Evolutionary conservation across 64 coral and sea anemone genomes (phyloP).

Genomic region (Dendronephthya gigantea): DNA sequence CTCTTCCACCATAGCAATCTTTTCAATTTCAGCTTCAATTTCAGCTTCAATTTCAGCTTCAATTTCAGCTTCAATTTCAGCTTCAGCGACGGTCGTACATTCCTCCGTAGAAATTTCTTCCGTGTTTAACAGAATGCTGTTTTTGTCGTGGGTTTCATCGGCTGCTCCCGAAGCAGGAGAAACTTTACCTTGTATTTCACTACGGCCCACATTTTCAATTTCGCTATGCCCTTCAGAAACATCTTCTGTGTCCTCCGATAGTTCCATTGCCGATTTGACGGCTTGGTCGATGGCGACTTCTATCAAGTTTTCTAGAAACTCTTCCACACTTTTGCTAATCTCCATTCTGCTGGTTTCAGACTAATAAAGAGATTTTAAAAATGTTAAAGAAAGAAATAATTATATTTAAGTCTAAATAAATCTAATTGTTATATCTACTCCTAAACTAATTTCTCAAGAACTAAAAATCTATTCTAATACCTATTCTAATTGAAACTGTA

Average conservation of each 20-base stretch:
- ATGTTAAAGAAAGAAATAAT: background rate
- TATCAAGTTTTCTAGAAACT: background rate
- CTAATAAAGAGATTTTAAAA: background rate
- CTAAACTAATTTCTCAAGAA: too few species aligned
- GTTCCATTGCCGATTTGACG: background rate
- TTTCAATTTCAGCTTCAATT: too few species aligned
- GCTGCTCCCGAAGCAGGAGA: background rate
- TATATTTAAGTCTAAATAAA: background rate
- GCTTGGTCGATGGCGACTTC: background rate
- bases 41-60: too few species aligned
- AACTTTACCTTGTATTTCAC: background rate
- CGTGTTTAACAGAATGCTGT: too few species aligned
- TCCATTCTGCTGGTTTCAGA: background rate
- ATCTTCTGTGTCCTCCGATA: background rate
- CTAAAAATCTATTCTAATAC: too few species aligned
- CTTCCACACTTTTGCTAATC: background rate
- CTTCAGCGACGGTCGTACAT: too few species aligned
- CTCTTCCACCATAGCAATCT: too few species aligned
- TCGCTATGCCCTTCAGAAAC: background rate
- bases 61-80: too few species aligned
- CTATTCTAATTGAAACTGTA: too few species aligned
- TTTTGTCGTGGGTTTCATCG: too few species aligned
- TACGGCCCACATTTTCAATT: background rate
- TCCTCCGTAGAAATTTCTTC: too few species aligned
- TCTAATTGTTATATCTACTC: too few species aligned